Evolutionary conservation across 2,888 invertebrate species (phyloP), one percentile per base, ranked within the genome.

Genomic region (Pterostichus niger): DNA sequence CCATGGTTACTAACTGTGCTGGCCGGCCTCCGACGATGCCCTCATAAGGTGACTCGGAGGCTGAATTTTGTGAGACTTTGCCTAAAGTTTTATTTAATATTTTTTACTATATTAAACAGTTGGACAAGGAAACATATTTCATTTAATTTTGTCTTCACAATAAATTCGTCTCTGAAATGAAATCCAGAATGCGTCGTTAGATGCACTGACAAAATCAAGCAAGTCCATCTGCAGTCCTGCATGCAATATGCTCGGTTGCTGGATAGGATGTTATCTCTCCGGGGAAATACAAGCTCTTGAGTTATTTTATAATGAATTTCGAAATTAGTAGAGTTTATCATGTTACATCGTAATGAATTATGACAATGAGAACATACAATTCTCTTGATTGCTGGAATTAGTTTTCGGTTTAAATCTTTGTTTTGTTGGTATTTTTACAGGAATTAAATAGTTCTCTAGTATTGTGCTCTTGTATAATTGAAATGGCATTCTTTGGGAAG

Each of bases 241-340:
- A 35, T 59, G 35, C 35, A 31, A 10, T 11, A 33, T 5, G 24
- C 46, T 6, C 59, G 24, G 59, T 11, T 46, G 9, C 15, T 56
- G 54, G 17, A 15, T 15, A 4, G 17, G 4, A 44, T 71, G 15
- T 71, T 71, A 40, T 71, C 71, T 71, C 71, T 49, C 35, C n/a
- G 10, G 46, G 71, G 71, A 71, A 64, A 71, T 71, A 71, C 44
- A 71, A 46, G 71, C 71, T 46, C 46, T 71, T 71, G 71, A 52
- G 52, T 52, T 75, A 75, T 75, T 52, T 75, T 52, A 52, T 75
- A 75, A 75, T 75, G 75, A 75, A 75, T 75, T 75, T 75, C 52
- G 52, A 44, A 75, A 71, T 71, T 71, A 75, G 75, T 52, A 31
- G 75, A 52, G 75, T 52, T 33, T 75, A 75, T 75, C 52, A 75